Base-by-base conservation (phyloP, 1,140 invertebrate species). In the Drosophila pectinifera region DNA sequence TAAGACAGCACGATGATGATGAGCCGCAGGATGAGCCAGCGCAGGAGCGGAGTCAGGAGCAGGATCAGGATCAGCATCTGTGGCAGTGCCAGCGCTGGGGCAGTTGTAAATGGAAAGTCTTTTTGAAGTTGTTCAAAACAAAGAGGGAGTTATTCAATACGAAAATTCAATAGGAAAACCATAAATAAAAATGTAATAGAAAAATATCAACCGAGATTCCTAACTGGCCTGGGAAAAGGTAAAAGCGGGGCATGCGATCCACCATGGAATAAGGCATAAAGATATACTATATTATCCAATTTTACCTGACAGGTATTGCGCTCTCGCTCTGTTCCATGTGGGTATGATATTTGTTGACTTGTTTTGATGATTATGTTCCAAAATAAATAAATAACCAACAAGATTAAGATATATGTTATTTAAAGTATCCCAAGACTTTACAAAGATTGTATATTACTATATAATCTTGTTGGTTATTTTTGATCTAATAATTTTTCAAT, bases 171-270 rank as follows among this genome's bases (percentile, higher is more conserved):
- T 63, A 83, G 62, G 62, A 77, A 76, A 73, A 73, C 49, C 31
- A 70, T n/a, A 89, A 77, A 88, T 89, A 88, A 88, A 89, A 57
- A 69, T 78, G 67, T 84, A 80, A 59, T 84, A 77, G 63, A 89
- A 73, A 53, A 86, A 82, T 61, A 34, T 39, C 0, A 8, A 6
- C 3, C 8, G 11, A 18, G 20, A 20, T 20, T 24, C 2, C 20
- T n/a, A 2, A 26, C 22, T 69, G 34, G 3, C 3, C 8, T 13
- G 42, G 18, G 13, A 48, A 4, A 48, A 4, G 8, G 45, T 6
- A 4, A 31, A 31, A 10, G 28, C 8, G 28, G 45, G 22, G 5
- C 13, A 20, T 11, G 14, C 14, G 31, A 14, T 48, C 13, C 8
- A 13, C 22, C 4, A 8, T 20, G 24, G 5, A 51, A 13, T 48